Base-by-base conservation (phyloP, 2,113 vertebrate genomes). In the Catharus minimus region DNA sequence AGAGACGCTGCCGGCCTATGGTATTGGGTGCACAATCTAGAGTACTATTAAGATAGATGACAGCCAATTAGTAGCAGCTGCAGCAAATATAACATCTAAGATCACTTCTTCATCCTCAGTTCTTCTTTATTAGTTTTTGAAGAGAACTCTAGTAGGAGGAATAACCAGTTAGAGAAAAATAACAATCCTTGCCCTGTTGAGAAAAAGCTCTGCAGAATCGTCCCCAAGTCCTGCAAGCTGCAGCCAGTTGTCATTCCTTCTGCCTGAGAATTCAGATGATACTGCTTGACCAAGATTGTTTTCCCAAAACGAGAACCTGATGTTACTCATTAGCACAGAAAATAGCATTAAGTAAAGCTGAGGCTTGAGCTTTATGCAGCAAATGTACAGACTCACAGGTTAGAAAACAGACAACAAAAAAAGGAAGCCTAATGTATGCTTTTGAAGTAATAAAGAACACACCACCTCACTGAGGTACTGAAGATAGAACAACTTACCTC, bases 121-220 rank as follows among this genome's bases (percentile, higher is more conserved):
- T 93, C 41, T 62, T 67, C 46, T 55, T 38, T 80, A 27, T 56
- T 47, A 78, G 33, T 72, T 71, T 93, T 84, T 36, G 32, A 67
- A 38, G 80, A 79, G 23, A 93, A 62, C 27, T 88, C 58, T 49
- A 75, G 55, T 11, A 75, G 30, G 36, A 94, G 17, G 69, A 93
- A 92, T 79, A 86, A 90, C 76, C 50, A 75, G 43, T 67, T 77
- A 58, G 5, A 80, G 41, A 72, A 89, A 90, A 93, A 77, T n/a
- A 86, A 39, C 26, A 39, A 88, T 69, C 39, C n/a, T 66, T 58
- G 81, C 43, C 3, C 0, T 46, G 39, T 11, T 82, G 65, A 94
- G 38, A 66, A 94, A 86, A 15, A n/a, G 62, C 58, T 69, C 43
- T 90, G 69, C 55, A 93, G 81, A 90, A 73, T n/a, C n/a, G 66